Percentiles rank a stretch among this genome's conserved stretches.
Conservation (phyloP, 2,797 vertebrate species). For the Oophaga sylvatica region DNA sequence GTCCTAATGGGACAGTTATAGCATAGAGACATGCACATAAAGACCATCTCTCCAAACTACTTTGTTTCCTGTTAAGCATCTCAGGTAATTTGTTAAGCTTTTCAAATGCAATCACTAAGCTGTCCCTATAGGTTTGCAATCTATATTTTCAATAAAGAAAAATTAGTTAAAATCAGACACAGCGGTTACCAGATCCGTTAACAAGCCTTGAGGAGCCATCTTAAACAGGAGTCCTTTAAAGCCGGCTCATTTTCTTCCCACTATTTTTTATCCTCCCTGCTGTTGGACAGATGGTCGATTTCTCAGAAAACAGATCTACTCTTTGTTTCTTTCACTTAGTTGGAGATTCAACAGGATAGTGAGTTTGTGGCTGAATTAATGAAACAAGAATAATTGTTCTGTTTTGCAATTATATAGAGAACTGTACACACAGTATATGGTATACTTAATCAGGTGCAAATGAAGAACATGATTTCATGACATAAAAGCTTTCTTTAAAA, state of each 20-base stretch:
- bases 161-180: constrained; percentile 56
- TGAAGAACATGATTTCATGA: neutral
- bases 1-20: constrained; percentile 39
- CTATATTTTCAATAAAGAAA: constrained; percentile 56
- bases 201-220: constrained; percentile 44
- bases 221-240: constrained; percentile 50
- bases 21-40: constrained; percentile 45
- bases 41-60: constrained; percentile 19
- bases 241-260: constrained; percentile 43
- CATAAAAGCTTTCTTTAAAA: neutral
- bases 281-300: constrained; percentile 57
- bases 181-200: constrained; percentile 54
- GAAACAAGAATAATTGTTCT: constrained; percentile 20
- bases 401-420: constrained; percentile 16
- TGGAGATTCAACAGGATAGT: constrained; percentile 35
- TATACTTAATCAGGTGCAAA: neutral
- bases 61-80: constrained; percentile 42
- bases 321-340: constrained; percentile 37
- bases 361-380: constrained; percentile 32
- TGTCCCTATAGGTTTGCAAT: constrained; percentile 51
- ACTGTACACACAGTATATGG: neutral
- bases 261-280: constrained; percentile 48
- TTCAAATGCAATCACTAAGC: constrained; percentile 53
- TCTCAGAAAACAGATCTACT: constrained; percentile 34
- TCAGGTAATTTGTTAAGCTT: constrained; percentile 57